Percentiles rank a stretch among this genome's conserved stretches.
phyloP scores from a whole-genome alignment of 2,888 invertebrate species.

The Anarsia innoxiella region DNA sequence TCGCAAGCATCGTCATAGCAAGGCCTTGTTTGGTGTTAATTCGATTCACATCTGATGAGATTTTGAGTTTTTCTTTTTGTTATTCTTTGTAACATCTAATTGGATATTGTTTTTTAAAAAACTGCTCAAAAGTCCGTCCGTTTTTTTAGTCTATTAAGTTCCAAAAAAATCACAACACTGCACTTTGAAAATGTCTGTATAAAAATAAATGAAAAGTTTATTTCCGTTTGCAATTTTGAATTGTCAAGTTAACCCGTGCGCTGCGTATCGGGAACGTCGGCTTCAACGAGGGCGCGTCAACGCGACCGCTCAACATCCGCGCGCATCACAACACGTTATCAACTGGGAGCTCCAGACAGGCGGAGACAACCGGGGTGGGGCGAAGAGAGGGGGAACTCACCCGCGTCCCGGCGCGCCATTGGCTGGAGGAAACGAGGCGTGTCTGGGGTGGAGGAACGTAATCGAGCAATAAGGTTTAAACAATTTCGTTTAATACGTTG shows the following conservation, averaged over 20 bases:
- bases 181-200: constrained; percentile 11
- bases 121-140: too few species aligned
- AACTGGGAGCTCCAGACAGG: constrained; percentile 34
- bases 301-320: constrained; percentile 35
- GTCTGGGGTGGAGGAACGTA: constrained; percentile 69
- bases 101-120: too few species aligned
- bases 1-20: constrained; percentile 74
- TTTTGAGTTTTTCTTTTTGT: not conserved
- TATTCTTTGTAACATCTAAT: not conserved
- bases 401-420: constrained; percentile 43
- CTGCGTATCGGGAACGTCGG: too few species aligned
- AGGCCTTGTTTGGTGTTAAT: constrained; percentile 33
- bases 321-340: constrained; percentile 38
- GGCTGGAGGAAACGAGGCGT: constrained; percentile 65
- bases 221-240: too few species aligned
- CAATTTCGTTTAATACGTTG: constrained; percentile 77
- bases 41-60: constrained; percentile 6
- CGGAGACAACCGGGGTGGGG: constrained; percentile 41
- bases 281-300: constrained; percentile 37
- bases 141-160: too few species aligned
- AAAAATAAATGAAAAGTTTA: constrained; percentile 16
- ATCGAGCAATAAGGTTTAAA: constrained; percentile 77
- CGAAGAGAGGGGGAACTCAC: constrained; percentile 35
- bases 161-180: constrained; percentile 12
- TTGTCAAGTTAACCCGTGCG: too few species aligned